Base-by-base conservation (phyloP, 37 sponge, comb jelly and placozoan species). In the Beroe forskalii region DNA sequence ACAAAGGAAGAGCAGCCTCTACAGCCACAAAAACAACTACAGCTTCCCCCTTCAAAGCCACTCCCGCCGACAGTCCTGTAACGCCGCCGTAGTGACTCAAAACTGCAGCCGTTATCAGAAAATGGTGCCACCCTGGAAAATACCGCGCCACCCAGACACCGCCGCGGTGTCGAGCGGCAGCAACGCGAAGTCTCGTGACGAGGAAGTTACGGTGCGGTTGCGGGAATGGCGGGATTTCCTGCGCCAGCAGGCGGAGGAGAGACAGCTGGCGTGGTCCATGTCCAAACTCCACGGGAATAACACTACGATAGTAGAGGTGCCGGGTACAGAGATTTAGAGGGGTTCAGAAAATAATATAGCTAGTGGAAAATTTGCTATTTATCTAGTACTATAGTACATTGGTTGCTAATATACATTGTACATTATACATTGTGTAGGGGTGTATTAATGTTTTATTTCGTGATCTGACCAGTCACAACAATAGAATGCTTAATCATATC, bases 221-320 rank as follows among this genome's bases (percentile, higher is more conserved):
- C 72, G 72, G 38, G 72, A 69, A 37, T 69, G 72, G 72, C 27
- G 32, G 4, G 72, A 69, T 9, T 69, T 69, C 32, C 19, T 69
- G 8, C 27, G 72, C 1, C 19, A 14, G 4, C 72, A 69, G 72
- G 32, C 35, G 4, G 27, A 32, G 38, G 32, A 69, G 33, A 32
- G 38, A 36, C 72, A 69, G 38, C 12, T 48, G 55, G 55, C 55
- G 12, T 48, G 55, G 55, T 48, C 55, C 55, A 48, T 48, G 55
- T 48, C 55, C 6, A 48, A 48, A 48, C 55, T 48, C 55, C 55
- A 48, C 55, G 55, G 55, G 12, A 48, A 48, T 12, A 48, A 48
- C 12, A 48, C 55, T 17, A 48, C 55, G 12, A 48, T 48, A 6
- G 12, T 48, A 48, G 55, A 48, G 55, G 55, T 48, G 12, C 55